Evolutionary conservation across 1,140 invertebrate genomes (phyloP).

Genomic region (Drosophila obscura): DNA sequence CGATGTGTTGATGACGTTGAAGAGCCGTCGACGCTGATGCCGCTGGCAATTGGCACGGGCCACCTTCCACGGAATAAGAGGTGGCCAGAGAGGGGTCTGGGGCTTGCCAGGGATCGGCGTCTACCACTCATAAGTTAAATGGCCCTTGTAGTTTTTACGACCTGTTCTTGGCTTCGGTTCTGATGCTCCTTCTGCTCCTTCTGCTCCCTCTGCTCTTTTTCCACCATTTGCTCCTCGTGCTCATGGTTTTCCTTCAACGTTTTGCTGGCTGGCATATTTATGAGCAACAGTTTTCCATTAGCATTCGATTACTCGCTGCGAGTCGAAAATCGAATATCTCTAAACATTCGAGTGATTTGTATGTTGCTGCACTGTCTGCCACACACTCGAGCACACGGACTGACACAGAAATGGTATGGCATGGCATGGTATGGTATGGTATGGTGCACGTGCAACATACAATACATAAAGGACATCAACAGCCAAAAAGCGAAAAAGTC

Average conservation of each 20-base stretch:
- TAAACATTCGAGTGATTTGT: conserved; percentile 63
- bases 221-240: no score
- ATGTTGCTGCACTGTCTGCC: conserved; percentile 44
- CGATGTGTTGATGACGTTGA: conserved; percentile 80
- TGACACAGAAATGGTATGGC: conserved; percentile 2
- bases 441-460: conserved; percentile 56
- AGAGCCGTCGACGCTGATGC: conserved; percentile 49
- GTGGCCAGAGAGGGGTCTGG: not conserved
- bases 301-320: conserved; percentile 40
- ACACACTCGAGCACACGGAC: conserved; percentile 25
- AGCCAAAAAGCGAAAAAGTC: conserved; percentile 73
- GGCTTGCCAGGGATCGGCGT: conserved; percentile 1
- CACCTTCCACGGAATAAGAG: conserved; percentile 32
- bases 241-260: conserved; percentile 14
- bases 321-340: conserved; percentile 8
- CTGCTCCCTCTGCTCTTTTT: no score
- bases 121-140: conserved; percentile 65
- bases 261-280: conserved; percentile 58
- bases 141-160: conserved; percentile 57
- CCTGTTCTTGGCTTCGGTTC: conserved; percentile 13
- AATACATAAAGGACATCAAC: conserved; percentile 55
- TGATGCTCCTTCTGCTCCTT: no score
- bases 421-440: not conserved
- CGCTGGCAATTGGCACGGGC: conserved; percentile 63
- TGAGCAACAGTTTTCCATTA: conserved; percentile 62